phyloP scores from a whole-genome alignment of 2,797 vertebrate genomes.

The Eulemur coronatus region DNA sequence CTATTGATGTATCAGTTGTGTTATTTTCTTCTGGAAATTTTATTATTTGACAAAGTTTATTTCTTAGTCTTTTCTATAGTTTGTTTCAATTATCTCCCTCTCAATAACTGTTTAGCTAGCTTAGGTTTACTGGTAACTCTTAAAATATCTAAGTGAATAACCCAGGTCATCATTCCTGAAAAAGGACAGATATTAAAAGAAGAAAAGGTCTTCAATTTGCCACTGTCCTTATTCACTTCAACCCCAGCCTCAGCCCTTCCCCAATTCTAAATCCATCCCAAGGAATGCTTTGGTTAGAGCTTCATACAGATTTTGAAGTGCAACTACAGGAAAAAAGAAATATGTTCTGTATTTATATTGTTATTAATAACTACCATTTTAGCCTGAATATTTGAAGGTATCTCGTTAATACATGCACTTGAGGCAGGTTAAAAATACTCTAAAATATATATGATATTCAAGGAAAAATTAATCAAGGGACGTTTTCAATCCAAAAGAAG shows the following conservation, averaged over 20 bases:
- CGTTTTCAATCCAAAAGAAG: constrained; percentile 48
- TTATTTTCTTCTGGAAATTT: not conserved
- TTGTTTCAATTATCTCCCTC: not conserved
- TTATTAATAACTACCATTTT: not conserved
- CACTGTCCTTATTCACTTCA: not conserved
- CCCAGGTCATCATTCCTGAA: not conserved
- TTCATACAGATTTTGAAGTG: not conserved
- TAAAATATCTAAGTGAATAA: not conserved
- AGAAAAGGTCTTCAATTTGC: not conserved
- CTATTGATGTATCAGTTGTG: not conserved
- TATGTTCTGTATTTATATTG: not conserved
- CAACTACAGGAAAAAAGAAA: not conserved
- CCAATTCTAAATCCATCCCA: not conserved
- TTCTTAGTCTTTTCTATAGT: not conserved
- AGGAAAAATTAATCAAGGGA: not conserved
- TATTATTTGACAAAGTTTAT: not conserved
- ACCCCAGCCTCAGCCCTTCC: not conserved
- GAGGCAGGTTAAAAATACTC: not conserved
- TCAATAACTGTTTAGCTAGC: not conserved
- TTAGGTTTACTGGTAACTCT: not conserved
- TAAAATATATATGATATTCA: not conserved
- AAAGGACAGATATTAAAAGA: not conserved
- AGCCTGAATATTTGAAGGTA: not conserved
- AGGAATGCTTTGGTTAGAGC: not conserved
- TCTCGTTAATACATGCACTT: not conserved